Conservation (phyloP, 2,888 invertebrate species). For the Emmelina monodactyla region DNA sequence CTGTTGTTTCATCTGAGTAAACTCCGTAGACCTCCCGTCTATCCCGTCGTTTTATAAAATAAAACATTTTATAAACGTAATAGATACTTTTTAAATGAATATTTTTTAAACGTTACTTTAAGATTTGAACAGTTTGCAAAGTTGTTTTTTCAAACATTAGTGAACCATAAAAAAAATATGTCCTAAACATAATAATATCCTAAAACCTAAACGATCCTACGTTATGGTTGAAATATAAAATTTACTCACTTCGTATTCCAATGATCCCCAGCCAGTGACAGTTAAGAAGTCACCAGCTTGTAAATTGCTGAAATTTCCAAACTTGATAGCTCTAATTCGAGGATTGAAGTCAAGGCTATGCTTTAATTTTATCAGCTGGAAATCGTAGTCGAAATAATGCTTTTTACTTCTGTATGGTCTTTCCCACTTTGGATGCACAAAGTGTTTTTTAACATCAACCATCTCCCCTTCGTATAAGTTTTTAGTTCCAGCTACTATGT, state of each 20-base stretch:
- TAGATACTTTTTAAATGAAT: no score
- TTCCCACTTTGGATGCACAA: background rate
- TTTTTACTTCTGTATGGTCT: background rate
- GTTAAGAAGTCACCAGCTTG: background rate
- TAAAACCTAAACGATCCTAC: no score
- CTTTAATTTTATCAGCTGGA: background rate
- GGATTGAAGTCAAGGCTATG: background rate
- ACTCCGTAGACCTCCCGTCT: no score
- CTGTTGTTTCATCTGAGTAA: background rate
- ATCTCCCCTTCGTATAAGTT: background rate
- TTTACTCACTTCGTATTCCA: no score
- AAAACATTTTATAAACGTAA: no score
- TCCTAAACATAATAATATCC: no score
- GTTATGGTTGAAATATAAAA: no score
- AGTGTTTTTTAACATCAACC: background rate
- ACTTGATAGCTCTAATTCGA: background rate
- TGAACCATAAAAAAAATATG: no score
- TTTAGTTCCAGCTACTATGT: background rate
- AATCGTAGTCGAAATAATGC: background rate
- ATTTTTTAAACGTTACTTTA: no score
- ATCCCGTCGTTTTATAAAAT: no score
- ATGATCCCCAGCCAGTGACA: background rate
- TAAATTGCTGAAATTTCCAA: background rate
- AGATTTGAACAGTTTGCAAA: no score
- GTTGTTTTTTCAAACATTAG: no score